Conservation (phyloP, 2,888 invertebrate genomes). For the Cotesia congregata region DNA sequence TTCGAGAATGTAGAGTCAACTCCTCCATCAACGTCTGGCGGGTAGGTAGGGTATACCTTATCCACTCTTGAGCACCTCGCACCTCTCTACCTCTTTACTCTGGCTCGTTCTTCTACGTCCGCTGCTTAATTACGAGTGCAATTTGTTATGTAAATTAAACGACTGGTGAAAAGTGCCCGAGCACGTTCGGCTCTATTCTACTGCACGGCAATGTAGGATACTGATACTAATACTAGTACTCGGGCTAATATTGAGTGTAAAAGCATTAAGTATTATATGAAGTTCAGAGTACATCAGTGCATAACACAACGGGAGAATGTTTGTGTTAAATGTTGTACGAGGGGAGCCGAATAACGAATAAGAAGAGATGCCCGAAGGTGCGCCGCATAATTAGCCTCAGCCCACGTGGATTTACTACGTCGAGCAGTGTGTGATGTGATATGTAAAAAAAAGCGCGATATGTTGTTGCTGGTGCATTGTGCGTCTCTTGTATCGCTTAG, state of each 20-base stretch:
- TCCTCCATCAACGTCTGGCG: background rate
- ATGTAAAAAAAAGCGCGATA: background rate
- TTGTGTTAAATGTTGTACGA: background rate
- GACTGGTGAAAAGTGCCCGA: constrained; percentile 49
- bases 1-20: background rate
- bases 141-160: constrained; percentile 54
- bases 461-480: constrained; percentile 11
- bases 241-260: too few relatives aligned
- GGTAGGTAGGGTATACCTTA: background rate
- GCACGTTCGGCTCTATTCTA: constrained; percentile 12
- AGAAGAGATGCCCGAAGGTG: constrained; percentile 41
- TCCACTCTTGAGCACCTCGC: constrained; percentile 28
- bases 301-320: constrained; percentile 16
- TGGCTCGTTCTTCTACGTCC: constrained; percentile 25
- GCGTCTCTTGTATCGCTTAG: constrained; percentile 22
- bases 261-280: too few relatives aligned
- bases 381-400: constrained; percentile 53
- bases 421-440: constrained; percentile 15
- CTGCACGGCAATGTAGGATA: too few relatives aligned
- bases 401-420: constrained; percentile 44
- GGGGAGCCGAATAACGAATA: background rate
- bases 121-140: constrained; percentile 52
- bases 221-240: too few relatives aligned
- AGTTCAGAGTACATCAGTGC: background rate
- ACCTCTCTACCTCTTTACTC: constrained; percentile 8